Base-by-base conservation (phyloP, 2,888 invertebrate genomes). In the Papilio demoleus region DNA sequence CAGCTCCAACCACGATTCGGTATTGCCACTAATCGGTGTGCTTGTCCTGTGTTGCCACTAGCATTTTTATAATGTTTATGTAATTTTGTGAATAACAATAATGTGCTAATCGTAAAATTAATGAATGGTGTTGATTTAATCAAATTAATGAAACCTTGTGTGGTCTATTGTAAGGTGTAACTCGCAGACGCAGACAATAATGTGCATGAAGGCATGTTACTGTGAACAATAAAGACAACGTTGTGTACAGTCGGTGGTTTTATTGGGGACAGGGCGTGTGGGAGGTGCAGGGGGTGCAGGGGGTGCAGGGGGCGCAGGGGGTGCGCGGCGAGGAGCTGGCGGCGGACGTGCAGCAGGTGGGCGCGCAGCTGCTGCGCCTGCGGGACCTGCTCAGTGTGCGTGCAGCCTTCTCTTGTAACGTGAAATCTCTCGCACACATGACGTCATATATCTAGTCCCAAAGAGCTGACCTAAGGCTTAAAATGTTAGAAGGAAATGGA, bases 1-100 rank as follows among this genome's bases (percentile, higher is more conserved):
- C 82, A 86, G 76, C 63, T 87, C 88, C 34, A 92, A 88, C 77
- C 85, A 90, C 70, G 92, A 92, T 72, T 92, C 92, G 92, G 92
- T 92, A 91, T 72, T 72, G 9, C 19, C 40, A 68, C 64, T 64
- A 68, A 71, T 56, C 38, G 36, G 66, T 68, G 66, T 12, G 56
- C 31, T 22, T 27, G 31, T 62, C 14, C 27, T 59, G 59, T 70
- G 63, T 69, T 71, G 47, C 56, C 58, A 73, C 70, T 72, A 74
- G 75, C 58, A 67, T 9, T 19, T 45, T 17, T 17, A 19, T 42
- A 12, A 31, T 31, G n/a, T 31, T 31, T 31, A 31, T 31, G 3
- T 4, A 31, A 31, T 31, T 4, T 31, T 31, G 31, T 31, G 31
- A 31, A 31, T 31, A 31, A 31, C 31, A 4, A 31, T n/a, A n/a